Evolutionary conservation across 2,113 vertebrate genomes (phyloP).

Genomic region (Sphyrna mokarran): DNA sequence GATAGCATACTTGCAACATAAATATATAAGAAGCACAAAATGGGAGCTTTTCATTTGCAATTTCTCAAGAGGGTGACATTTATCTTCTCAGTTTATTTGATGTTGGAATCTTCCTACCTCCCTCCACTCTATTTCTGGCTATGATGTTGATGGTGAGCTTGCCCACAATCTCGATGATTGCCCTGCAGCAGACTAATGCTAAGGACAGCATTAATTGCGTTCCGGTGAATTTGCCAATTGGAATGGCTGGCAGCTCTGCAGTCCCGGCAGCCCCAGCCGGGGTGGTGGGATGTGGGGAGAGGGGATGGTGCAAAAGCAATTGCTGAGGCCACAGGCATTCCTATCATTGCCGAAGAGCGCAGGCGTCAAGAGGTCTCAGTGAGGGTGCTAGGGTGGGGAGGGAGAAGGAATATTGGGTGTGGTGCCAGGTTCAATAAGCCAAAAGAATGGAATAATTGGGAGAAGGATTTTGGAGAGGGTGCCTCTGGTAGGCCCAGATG

Average conservation of each 20-base stretch:
- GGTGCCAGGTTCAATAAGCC: no score
- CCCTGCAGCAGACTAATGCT: neutral
- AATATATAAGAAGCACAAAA: neutral
- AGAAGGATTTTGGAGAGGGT: no score
- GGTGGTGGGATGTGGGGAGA: no score
- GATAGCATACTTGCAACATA: neutral
- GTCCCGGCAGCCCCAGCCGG: neutral
- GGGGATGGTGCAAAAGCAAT: no score
- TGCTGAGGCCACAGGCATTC: neutral
- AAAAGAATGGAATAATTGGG: neutral
- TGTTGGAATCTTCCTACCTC: neutral
- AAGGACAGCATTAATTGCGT: neutral
- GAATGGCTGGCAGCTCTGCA: neutral
- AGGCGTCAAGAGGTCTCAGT: no score
- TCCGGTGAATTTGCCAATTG: neutral
- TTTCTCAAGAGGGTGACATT: neutral
- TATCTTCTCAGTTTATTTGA: neutral
- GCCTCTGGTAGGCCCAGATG: no score
- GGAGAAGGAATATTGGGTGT: neutral
- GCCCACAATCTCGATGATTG: neutral
- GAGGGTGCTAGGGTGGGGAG: no score
- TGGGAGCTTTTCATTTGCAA: neutral
- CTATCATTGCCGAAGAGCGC: neutral
- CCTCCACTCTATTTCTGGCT: no score
- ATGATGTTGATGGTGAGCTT: neutral